These are phyloP conservation scores for Medauroidea extradentata DNA, from an alignment of 1,140 invertebrate genomes.

Conservation along the genomic window DNA sequence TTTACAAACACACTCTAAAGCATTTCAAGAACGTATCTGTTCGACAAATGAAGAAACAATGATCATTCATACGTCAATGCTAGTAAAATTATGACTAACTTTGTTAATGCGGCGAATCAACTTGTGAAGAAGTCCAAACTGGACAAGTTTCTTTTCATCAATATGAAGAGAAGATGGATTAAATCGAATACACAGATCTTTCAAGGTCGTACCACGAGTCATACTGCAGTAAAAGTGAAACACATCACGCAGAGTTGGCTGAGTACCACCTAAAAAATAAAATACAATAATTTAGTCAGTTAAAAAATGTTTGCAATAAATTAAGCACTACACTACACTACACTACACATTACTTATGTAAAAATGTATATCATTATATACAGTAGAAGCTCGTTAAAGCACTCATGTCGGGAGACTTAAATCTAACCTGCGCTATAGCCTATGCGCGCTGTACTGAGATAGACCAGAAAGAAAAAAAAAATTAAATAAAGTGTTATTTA, in stretches of 20 bases:
- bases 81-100: constrained; percentile 34
- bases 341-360: too few relatives aligned
- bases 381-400: too few relatives aligned
- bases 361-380: too few relatives aligned
- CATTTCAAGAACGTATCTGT: too few relatives aligned
- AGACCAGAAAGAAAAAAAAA: too few relatives aligned
- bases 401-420: too few relatives aligned
- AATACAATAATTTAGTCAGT: neutral
- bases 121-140: constrained; percentile 84
- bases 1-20: too few relatives aligned
- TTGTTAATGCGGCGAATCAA: constrained; percentile 81
- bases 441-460: too few relatives aligned
- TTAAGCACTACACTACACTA: neutral
- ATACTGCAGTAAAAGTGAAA: constrained; percentile 77
- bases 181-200: constrained; percentile 75
- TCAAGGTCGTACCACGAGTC: constrained; percentile 79
- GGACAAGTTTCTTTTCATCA: constrained; percentile 79
- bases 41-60: too few relatives aligned
- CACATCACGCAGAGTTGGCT: constrained; percentile 66
- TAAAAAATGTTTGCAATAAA: neutral
- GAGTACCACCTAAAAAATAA: constrained; percentile 43
- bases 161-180: constrained; percentile 69
- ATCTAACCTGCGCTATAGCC: too few relatives aligned
- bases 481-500: too few relatives aligned
- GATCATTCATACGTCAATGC: too few relatives aligned